Base-by-base conservation (phyloP, 2,888 invertebrate species). In the Lithophane leautieri region DNA sequence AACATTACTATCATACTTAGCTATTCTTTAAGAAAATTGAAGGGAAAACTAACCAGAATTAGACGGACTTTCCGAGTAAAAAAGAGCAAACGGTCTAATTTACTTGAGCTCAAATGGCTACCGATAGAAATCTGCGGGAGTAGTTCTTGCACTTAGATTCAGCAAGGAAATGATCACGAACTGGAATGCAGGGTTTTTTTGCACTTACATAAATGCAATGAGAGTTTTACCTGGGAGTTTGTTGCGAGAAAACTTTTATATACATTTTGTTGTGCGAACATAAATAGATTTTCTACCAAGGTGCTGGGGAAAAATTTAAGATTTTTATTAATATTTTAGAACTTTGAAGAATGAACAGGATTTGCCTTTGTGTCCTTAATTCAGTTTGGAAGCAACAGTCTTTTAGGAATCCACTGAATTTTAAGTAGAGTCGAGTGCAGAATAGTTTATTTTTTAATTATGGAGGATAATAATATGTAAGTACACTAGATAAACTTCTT, bases 121-220 rank as follows among this genome's bases (percentile, higher is more conserved):
- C 66, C 42, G 68, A 83, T 84, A 83, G 79, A 66, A 83, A 83
- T 86, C 86, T 74, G 63, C 22, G 70, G 28, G 60, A 85, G 74
- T 85, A 85, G 79, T 73, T 76, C 58, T 40, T 28, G 76, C 75
- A 76, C 76, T 84, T 71, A 68, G 69, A 67, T 70, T 52, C 56
- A 62, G 78, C 58, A n/a, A 67, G 70, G 52, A 82, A 84, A 78
- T 71, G 78, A 62, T 85, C 78, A 71, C 56, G 54, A 67, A 66
- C 42, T 56, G 44, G 50, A 67, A 58, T 67, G 76, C 62, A 54
- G 52, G 34, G 44, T 47, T 70, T 83, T 50, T 70, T 70, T 72
- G 66, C 72, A 63, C 72, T 67, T 67, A 60, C 0, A 56, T 40
- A 73, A 70, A 82, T 68, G 70, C 69, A 84, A 84, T 62, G 52